These are phyloP conservation scores for Pollenia amentaria DNA, from an alignment of 2,888 invertebrate genomes.

Conservation along the genomic window DNA sequence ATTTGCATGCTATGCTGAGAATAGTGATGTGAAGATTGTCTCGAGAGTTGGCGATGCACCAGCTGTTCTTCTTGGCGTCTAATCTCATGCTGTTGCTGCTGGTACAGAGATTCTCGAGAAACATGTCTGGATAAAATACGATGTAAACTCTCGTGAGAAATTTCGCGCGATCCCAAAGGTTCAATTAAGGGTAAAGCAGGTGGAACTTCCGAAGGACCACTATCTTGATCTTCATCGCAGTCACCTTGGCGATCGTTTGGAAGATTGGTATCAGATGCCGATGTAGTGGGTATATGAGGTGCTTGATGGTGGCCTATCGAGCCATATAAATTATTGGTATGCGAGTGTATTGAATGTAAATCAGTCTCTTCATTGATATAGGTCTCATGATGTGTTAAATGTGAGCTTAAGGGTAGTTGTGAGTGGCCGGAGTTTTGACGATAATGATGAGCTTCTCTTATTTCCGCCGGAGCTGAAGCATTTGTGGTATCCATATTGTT, in stretches of 20 bases:
- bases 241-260: slow-evolving; percentile 83
- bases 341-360: slow-evolving; percentile 83
- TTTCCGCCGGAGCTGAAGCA: slow-evolving; percentile 78
- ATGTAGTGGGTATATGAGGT: slow-evolving; percentile 58
- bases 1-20: slow-evolving; percentile 88
- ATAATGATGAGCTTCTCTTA: slow-evolving; percentile 75
- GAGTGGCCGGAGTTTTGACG: slow-evolving; percentile 67
- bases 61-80: slow-evolving; percentile 88
- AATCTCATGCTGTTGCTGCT: slow-evolving; percentile 81
- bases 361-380: slow-evolving; percentile 82
- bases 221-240: slow-evolving; percentile 90
- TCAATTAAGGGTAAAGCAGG: slow-evolving; percentile 92
- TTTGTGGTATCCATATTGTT: slow-evolving; percentile 79
- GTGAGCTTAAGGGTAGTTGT: slow-evolving; percentile 58
- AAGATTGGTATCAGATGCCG: slow-evolving; percentile 67
- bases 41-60: slow-evolving; percentile 76
- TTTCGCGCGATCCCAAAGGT: slow-evolving; percentile 91
- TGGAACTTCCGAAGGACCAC: slow-evolving; percentile 93
- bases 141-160: slow-evolving; percentile 93
- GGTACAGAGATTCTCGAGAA: slow-evolving; percentile 89
- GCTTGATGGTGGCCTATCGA: slow-evolving; percentile 69
- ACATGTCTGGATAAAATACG: slow-evolving; percentile 84
- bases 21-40: slow-evolving; percentile 88
- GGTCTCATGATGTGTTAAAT: slow-evolving; percentile 29
- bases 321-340: slow-evolving; percentile 75